These are phyloP conservation scores for Ernsta delagoae DNA, from an alignment of 2,888 invertebrate species.

Conservation along the genomic window DNA sequence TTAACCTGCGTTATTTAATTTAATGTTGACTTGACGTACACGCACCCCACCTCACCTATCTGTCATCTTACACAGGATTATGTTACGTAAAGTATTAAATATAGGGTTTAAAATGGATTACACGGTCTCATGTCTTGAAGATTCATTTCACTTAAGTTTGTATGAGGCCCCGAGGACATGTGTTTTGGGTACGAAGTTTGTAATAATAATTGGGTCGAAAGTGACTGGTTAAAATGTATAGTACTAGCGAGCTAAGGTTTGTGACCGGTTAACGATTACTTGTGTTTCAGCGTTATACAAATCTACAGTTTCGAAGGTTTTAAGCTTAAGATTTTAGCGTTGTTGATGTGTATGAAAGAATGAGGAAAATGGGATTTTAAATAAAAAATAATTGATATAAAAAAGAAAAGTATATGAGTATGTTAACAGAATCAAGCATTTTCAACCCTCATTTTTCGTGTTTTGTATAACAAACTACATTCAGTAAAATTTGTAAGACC, in stretches of 20 bases:
- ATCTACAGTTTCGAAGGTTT: neutral
- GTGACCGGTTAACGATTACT: neutral
- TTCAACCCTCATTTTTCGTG: too few relatives aligned
- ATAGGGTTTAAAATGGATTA: neutral
- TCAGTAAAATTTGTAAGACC: too few relatives aligned
- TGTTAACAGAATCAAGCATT: too few relatives aligned
- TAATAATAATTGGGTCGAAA: conserved; percentile 35
- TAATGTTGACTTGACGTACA: conserved; percentile 2
- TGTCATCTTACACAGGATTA: conserved; percentile 2
- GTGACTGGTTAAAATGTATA: conserved; percentile 8
- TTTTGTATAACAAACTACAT: too few relatives aligned
- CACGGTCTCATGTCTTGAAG: conserved; percentile 11
- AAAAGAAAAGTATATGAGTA: too few relatives aligned
- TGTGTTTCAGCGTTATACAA: neutral
- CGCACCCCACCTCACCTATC: conserved; percentile 2
- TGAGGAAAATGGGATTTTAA: neutral
- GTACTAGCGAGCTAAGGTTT: neutral
- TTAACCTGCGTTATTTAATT: conserved; percentile 29
- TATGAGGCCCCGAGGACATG: conserved; percentile 37
- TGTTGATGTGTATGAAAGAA: too few relatives aligned
- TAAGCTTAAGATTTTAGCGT: too few relatives aligned
- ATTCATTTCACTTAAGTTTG: conserved; percentile 28
- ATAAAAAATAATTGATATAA: too few relatives aligned
- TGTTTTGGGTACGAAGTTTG: conserved; percentile 38
- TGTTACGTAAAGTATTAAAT: neutral